Percentiles rank a stretch among this genome's conserved stretches.
These are phyloP conservation scores for Spodoptera picta DNA, from an alignment of 2,888 invertebrate genomes.

Conservation along the genomic window DNA sequence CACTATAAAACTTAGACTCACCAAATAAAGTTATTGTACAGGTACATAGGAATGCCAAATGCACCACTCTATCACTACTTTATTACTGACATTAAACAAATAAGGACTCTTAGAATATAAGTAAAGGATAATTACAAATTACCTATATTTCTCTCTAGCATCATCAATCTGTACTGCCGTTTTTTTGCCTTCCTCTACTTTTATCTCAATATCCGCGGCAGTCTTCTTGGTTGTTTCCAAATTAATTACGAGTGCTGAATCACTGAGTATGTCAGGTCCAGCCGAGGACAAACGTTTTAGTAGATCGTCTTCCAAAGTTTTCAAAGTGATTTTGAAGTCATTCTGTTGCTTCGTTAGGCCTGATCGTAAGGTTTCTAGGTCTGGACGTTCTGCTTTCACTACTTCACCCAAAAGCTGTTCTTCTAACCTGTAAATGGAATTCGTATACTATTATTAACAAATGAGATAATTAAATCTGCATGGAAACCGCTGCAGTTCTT, in stretches of 20 bases:
- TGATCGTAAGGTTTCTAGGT: conserved; percentile 94
- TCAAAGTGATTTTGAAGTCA: conserved; percentile 97
- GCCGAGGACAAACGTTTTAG: conserved; percentile 95
- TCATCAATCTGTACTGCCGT: conserved; percentile 96
- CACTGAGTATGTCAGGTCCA: conserved; percentile 96
- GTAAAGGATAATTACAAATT: conserved; percentile 7
- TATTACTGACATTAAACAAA: no score
- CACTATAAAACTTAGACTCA: no score
- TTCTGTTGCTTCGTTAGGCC: conserved; percentile 97
- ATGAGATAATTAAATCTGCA: no score
- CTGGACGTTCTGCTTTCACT: conserved; percentile 97
- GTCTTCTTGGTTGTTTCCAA: conserved; percentile 97
- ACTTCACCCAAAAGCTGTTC: conserved; percentile 98
- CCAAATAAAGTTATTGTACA: no score
- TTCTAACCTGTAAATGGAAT: conserved; percentile 89
- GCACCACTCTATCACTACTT: no score
- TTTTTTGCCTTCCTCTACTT: conserved; percentile 95
- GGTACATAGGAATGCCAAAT: no score
- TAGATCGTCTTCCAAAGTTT: conserved; percentile 96
- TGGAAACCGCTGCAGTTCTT: no score
- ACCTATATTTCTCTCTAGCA: conserved; percentile 95
- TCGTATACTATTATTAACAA: no score
- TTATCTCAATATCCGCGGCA: conserved; percentile 95
- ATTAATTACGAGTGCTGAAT: conserved; percentile 96
- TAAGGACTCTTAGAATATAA: neutral